Conservation (phyloP, 2,797 vertebrate species). For the Phrynocephalus guinanensis region DNA sequence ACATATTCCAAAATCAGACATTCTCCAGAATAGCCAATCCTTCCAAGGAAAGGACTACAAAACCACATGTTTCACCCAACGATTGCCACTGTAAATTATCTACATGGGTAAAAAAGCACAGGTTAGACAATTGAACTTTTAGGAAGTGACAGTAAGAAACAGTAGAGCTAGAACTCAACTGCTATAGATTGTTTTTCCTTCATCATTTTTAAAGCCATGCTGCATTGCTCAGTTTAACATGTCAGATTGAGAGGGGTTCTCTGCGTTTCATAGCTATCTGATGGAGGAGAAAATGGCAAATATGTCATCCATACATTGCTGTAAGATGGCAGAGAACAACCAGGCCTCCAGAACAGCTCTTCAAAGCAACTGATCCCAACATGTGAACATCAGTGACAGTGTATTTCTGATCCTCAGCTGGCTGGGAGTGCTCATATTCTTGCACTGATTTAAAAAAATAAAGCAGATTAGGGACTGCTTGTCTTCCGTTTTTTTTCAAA, state of each 20-base stretch:
- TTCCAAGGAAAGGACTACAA: no score
- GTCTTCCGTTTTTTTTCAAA: not conserved
- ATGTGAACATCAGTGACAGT: not conserved
- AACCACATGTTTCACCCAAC: no score
- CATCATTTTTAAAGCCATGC: not conserved
- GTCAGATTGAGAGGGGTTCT: not conserved
- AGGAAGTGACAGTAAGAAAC: no score
- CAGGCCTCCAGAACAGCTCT: not conserved
- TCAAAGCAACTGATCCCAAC: not conserved
- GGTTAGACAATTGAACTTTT: no score
- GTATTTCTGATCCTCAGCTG: not conserved
- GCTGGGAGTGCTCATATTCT: not conserved
- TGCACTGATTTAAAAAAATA: not conserved
- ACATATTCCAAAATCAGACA: no score
- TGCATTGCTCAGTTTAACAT: not conserved
- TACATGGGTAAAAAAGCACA: no score
- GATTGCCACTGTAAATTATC: no score
- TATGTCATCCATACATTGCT: not conserved
- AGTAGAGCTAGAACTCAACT: no score
- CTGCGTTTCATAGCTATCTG: not conserved
- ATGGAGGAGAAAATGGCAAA: not conserved
- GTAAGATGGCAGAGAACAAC: not conserved
- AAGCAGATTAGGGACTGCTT: not conserved
- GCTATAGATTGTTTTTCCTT: not conserved
- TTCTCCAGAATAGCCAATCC: no score